phyloP scores from a whole-genome alignment of 2,797 vertebrate genomes.

The Xiphophorus birchmanni region DNA sequence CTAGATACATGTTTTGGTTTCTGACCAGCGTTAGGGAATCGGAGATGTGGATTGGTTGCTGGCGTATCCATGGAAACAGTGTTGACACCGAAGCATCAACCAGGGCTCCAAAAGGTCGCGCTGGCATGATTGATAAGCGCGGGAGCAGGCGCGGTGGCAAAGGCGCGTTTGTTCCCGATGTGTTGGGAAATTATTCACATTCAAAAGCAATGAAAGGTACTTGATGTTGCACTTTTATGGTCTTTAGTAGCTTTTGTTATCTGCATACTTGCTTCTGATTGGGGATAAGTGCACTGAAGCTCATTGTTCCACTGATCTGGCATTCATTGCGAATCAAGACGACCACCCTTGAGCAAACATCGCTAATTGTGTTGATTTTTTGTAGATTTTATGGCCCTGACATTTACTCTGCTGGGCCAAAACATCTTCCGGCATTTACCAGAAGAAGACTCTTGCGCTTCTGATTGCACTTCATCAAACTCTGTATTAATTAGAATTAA shows the following conservation, averaged over 20 bases:
- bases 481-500: constrained; percentile 10
- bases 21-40: constrained; percentile 31
- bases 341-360: neutral
- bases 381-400: neutral
- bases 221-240: neutral
- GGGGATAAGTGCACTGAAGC: neutral
- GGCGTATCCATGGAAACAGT: constrained; percentile 73
- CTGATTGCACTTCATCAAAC: constrained; percentile 7
- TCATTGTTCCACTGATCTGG: neutral
- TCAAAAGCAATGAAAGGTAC: constrained; percentile 9
- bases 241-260: constrained; percentile 6
- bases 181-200: constrained; percentile 6
- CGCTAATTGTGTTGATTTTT: constrained; percentile 1
- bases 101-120: constrained; percentile 65
- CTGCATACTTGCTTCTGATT: neutral
- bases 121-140: constrained; percentile 63
- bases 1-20: constrained; percentile 51
- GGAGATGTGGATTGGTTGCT: constrained; percentile 49
- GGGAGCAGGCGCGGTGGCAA: constrained; percentile 29
- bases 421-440: neutral
- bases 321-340: constrained; percentile 20
- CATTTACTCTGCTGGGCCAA: neutral
- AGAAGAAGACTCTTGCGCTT: neutral
- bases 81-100: constrained; percentile 56
- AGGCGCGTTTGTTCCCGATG: neutral